These are phyloP conservation scores for Spermophilus dauricus DNA, from an alignment of 2,113 vertebrate genomes.

Conservation along the genomic window DNA sequence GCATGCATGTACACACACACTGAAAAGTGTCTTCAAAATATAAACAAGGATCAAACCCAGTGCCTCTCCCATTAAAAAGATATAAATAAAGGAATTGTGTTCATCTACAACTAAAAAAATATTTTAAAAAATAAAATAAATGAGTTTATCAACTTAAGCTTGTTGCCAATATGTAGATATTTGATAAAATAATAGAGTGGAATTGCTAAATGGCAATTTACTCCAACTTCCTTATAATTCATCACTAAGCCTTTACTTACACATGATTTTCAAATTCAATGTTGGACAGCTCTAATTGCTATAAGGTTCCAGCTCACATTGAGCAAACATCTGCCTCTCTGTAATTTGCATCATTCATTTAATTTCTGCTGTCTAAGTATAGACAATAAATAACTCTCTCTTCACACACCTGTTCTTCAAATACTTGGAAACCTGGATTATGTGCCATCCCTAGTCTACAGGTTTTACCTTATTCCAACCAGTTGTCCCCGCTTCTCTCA, in stretches of 20 bases:
- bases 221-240: not conserved
- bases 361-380: not conserved
- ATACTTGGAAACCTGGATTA: not conserved
- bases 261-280: not conserved
- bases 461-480: not conserved
- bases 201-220: not conserved
- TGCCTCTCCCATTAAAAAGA: no score
- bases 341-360: not conserved
- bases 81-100: not conserved
- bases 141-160: not conserved
- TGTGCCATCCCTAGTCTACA: not conserved
- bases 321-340: not conserved
- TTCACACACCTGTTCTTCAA: not conserved
- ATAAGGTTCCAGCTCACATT: not conserved
- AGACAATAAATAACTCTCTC: not conserved
- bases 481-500: not conserved
- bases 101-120: no score
- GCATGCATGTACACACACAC: not conserved
- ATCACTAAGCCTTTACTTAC: not conserved
- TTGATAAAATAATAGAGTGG: conserved; percentile 26
- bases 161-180: conserved; percentile 3
- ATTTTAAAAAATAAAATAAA: conserved; percentile 55
- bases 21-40: conserved; percentile 37
- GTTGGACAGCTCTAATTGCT: not conserved
- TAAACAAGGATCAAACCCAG: no score